Conservation (phyloP, 2,113 vertebrate genomes). For the Pelusios castaneus region DNA sequence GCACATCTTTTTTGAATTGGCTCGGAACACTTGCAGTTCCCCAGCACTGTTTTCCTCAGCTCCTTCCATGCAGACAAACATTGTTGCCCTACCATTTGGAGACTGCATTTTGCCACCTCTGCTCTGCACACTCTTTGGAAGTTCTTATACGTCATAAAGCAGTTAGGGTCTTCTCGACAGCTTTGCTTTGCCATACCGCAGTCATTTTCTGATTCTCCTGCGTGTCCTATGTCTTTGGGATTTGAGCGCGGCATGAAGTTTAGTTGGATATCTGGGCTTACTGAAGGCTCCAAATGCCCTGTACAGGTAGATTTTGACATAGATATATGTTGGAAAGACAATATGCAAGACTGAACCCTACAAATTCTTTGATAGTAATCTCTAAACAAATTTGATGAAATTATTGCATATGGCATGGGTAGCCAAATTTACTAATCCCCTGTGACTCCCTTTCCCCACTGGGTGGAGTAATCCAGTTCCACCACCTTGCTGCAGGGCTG, state of each 20-base stretch:
- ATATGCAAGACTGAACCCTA: accelerated
- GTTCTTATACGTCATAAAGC: constrained; percentile 35
- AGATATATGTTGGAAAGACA: background rate
- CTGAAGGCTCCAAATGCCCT: constrained; percentile 20
- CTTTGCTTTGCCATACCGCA: constrained; percentile 43
- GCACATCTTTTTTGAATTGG: constrained; percentile 56
- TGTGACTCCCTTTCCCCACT: no score
- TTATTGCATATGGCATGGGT: no score
- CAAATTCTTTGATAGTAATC: background rate
- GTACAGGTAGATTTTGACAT: background rate
- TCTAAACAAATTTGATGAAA: background rate
- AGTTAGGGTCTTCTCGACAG: constrained; percentile 62
- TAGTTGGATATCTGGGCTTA: background rate
- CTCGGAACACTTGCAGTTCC: constrained; percentile 67
- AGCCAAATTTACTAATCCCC: no score
- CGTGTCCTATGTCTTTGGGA: accelerated
- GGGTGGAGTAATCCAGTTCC: no score
- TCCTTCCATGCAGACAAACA: constrained; percentile 64
- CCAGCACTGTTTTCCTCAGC: constrained; percentile 62
- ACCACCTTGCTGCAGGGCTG: no score
- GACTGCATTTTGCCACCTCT: constrained; percentile 32
- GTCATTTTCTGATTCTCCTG: accelerated
- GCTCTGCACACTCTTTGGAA: constrained; percentile 66
- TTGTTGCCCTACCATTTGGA: background rate
- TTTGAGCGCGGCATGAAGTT: background rate